Evolutionary conservation across 1,140 invertebrate genomes (phyloP), one percentile per base, ranked within the genome.

Genomic region (Dendrolimus punctatus): DNA sequence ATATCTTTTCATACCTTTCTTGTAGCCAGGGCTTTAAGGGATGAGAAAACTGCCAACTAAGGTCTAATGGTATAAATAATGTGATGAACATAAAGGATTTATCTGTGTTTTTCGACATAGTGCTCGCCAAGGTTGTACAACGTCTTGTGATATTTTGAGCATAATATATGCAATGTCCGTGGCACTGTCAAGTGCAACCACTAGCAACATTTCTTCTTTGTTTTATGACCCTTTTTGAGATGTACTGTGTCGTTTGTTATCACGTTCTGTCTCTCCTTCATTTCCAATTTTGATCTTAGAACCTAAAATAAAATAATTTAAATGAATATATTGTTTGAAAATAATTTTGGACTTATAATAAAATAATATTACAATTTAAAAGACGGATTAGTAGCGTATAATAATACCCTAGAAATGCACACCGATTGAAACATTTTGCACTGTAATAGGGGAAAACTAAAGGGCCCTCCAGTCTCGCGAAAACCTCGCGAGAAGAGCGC

Each of bases 261-360:
- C n/a, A 89, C 85, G 73, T 89, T 90, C 74, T 90, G 89, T 71
- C 89, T 76, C 70, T 90, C 88, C 66, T 87, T 89, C 88, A 90
- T 88, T 78, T 90, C 89, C 58, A 89, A 83, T 71, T 89, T 90
- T 57, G 85, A 83, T 70, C 79, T 79, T 75, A 90, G 77, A 58
- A 90, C 90, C 82, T 90, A 82, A 56, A 53, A 57, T 46, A 49
- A n/a, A 48, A 45, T 45, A 45, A n/a, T 8, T 45, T 8, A 23
- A 3, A 23, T 23, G 23, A 23, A 23, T 23, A 23, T 23, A 23
- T 23, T 23, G 23, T 23, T 23, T 23, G 23, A 23, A 23, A 23
- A 23, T 23, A 23, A 23, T 23, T 23, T 23, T 23, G 3, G 3
- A 23, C 23, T 23, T 2, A 23, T 23, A n/a, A 23, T 23, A 23